Base-by-base conservation (phyloP, 2,888 invertebrate genomes). In the Eupithecia pulchellata region DNA sequence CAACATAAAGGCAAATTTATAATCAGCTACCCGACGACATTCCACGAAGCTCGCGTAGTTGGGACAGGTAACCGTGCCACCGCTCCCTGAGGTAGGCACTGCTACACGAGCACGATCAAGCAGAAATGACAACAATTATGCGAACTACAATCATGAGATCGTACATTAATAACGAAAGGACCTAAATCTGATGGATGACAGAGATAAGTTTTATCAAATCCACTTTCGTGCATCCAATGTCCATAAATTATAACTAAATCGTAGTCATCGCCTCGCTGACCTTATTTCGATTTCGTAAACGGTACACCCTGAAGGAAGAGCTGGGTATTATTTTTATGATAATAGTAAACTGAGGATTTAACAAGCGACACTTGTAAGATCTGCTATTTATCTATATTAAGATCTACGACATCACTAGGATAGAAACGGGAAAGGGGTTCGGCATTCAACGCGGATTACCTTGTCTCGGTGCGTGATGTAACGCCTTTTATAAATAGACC, bases 21-120 rank as follows among this genome's bases (percentile, higher is more conserved):
- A 91, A 90, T 89, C 88, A 84, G 89, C 84, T 80, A 86, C 85
- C 85, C 85, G 84, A 85, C 90, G 84, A 88, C 91, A 92, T 92
- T 92, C 91, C 90, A 84, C 83, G 82, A 84, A 82, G 82, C 79
- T 78, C 77, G 79, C 79, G 82, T 79, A 81, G 82, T 81, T 79
- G 79, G 83, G 83, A 82, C 85, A 85, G 86, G 87, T 86, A 86
- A 85, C 84, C 79, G 47, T 69, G 72, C 72, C 69, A 42, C 67
- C 67, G 67, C 67, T 69, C 72, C 70, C 76, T 78, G 76, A 20
- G 42, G 20, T 32, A 32, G 58, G 58, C 32, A 60, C 42, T 47
- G 9, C 29, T 75, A 79, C 82, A 72, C 69, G 60, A 72, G 69
- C 74, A 70, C 71, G 78, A 73, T 77, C 71, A 71, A 69, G 58